Evolutionary conservation across 2,113 vertebrate species (phyloP), one percentile per base, ranked within the genome.

Genomic region (Pongo pygmaeus): DNA sequence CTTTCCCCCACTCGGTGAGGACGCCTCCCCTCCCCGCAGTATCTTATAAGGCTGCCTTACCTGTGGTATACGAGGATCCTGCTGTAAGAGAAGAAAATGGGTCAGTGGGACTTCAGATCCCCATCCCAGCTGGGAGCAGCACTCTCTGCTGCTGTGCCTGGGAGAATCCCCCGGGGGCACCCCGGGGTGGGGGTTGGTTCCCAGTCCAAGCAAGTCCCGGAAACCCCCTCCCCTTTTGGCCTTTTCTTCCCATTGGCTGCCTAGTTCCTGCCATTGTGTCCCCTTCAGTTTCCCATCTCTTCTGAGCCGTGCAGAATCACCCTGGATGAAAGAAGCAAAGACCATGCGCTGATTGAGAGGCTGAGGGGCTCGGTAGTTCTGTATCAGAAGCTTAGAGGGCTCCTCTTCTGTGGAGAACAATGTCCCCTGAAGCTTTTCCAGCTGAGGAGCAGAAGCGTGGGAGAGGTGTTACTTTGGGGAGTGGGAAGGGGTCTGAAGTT

Each of bases 391-490:
- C 46, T 90, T 22, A 0, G 84, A 67, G 0, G 96, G 69, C 0
- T 13, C 81, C 4, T 94, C 84, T 0, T 89, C 96, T 0, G 98
- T 98, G 55, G 98, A 83, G 20, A 97, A 98, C 35, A 99, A 8
- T 0, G 96, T 91, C 6, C 94, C 97, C 87, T 98, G 99, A 30
- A 99, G 98, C 84, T 90, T 98, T 94, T 98, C 97, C 97, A 99
- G 96, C 99, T 99, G 97, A 1, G 96, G 95, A 2, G 43, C 6
- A 14, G 38, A 78, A 55, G 16, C 20, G 7, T 22, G 80, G 86
- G 16, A 77, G 18, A 52, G n/a, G 46, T 17, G 40, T 96, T 87
- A 67, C n/a, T 95, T 20, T 12, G 59, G 38, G 91, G 52, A 8
- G 8, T 32, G 16, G 77, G 52, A 30, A 38, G 40, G 72, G 20